Percentiles rank a stretch among this genome's conserved stretches.
Evolutionary conservation across 2,797 vertebrate species (phyloP).

Genomic region (Urophycis tenuis): DNA sequence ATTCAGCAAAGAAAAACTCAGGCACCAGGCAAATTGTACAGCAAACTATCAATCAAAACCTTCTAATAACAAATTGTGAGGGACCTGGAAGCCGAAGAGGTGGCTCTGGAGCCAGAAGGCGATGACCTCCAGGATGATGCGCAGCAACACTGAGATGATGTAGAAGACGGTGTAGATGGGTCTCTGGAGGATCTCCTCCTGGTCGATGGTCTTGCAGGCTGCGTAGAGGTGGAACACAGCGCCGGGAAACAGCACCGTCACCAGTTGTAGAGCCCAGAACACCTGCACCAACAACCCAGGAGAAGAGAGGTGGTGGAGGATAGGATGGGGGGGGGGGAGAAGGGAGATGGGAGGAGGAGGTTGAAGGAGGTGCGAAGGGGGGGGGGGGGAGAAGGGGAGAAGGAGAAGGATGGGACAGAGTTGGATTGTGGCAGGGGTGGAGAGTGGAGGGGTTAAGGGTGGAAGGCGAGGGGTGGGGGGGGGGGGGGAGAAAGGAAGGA

Average conservation of each 20-base stretch:
- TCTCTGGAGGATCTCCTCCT: constrained; percentile 82
- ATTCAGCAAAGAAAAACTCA: neutral
- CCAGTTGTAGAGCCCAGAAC: constrained; percentile 82
- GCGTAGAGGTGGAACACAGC: constrained; percentile 83
- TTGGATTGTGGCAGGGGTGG: too few species aligned
- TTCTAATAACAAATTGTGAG: neutral
- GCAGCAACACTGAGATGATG: constrained; percentile 80
- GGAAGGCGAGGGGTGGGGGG: too few species aligned
- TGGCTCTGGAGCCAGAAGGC: constrained; percentile 87
- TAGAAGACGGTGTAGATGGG: constrained; percentile 77
- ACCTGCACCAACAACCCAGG: constrained; percentile 59
- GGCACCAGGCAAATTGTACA: neutral
- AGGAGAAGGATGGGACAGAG: neutral
- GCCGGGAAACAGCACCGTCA: constrained; percentile 79
- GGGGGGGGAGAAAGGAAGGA: too few species aligned
- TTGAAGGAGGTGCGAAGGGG: neutral
- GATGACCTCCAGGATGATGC: constrained; percentile 79
- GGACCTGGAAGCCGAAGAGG: constrained; percentile 81
- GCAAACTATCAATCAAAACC: neutral
- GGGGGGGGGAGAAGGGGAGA: too few species aligned
- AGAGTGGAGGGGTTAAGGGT: too few species aligned
- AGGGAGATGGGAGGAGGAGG: neutral
- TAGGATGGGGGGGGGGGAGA: neutral
- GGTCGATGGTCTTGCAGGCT: constrained; percentile 79
- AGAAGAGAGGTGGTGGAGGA: neutral